Conservation (phyloP, 2,888 invertebrate genomes). For the Phlogophora meticulosa region DNA sequence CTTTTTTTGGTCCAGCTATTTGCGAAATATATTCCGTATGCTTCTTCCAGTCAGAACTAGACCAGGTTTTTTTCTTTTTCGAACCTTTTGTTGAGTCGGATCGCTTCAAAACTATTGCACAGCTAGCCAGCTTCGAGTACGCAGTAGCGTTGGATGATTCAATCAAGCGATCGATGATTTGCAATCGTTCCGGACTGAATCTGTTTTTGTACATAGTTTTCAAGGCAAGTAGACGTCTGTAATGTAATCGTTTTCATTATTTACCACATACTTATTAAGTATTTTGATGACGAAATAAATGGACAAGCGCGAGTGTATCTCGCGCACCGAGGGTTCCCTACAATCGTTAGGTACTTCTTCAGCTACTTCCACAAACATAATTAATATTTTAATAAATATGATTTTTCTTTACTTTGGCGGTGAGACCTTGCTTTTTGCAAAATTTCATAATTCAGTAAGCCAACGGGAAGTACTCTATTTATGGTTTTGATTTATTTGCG, state of each 20-base stretch:
- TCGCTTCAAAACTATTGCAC: slow-evolving; percentile 81
- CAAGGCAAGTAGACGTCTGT: slow-evolving; percentile 78
- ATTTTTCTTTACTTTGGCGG: no score
- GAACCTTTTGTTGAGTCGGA: slow-evolving; percentile 74
- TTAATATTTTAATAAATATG: no score
- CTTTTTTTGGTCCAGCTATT: slow-evolving; percentile 79
- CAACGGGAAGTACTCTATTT: no score
- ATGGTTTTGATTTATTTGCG: no score
- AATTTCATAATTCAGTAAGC: no score
- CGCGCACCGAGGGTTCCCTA: no score
- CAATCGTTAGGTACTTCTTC: no score
- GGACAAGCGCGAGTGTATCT: fast-evolving
- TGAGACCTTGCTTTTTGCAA: no score
- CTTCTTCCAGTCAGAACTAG: slow-evolving; percentile 86
- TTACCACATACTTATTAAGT: slow-evolving; percentile 3
- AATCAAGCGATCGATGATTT: slow-evolving; percentile 82
- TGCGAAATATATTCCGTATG: slow-evolving; percentile 86
- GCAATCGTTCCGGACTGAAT: slow-evolving; percentile 78
- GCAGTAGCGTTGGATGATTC: slow-evolving; percentile 81
- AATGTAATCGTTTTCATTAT: slow-evolving; percentile 19
- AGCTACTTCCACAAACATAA: no score
- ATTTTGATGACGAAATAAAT: no score
- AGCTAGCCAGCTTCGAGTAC: slow-evolving; percentile 85
- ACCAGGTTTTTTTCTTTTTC: slow-evolving; percentile 83
- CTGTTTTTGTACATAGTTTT: slow-evolving; percentile 79